Percentiles rank a stretch among this genome's conserved stretches.
Evolutionary conservation across 2,888 invertebrate genomes (phyloP).

Genomic region (Pimpla rufipes): DNA sequence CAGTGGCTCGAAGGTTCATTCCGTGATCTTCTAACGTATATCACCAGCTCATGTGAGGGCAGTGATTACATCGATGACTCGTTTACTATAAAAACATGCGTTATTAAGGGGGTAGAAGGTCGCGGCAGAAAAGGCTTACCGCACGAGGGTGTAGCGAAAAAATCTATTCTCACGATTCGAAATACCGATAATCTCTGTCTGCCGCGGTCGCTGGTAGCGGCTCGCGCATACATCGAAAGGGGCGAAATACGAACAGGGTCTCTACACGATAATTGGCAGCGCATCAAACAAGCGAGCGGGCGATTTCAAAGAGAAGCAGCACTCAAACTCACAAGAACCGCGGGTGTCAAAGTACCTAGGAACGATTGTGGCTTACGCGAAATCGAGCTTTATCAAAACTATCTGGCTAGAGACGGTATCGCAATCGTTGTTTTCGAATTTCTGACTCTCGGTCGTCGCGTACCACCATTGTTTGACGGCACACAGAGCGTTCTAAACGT

Average conservation of each 20-base stretch:
- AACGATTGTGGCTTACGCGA: background rate
- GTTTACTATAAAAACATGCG: background rate
- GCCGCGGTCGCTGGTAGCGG: slow-evolving; percentile 23
- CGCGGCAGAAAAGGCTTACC: too few relatives aligned
- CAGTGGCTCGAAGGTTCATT: background rate
- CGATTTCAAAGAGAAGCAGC: slow-evolving; percentile 11
- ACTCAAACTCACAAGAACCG: background rate
- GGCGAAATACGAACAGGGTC: slow-evolving; percentile 33
- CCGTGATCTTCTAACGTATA: background rate
- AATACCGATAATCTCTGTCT: slow-evolving; percentile 56
- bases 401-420: slow-evolving; percentile 57
- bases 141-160: slow-evolving; percentile 12
- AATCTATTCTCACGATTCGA: slow-evolving; percentile 33
- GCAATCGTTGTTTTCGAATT: too few relatives aligned
- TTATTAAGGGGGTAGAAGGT: background rate
- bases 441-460: slow-evolving; percentile 3
- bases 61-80: background rate
- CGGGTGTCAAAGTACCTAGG: slow-evolving; percentile 1
- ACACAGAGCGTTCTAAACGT: background rate
- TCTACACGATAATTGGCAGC: slow-evolving; percentile 28
- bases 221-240: too few relatives aligned
- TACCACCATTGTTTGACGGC: slow-evolving; percentile 18
- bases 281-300: background rate
- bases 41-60: too few relatives aligned
- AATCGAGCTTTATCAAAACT: background rate